phyloP scores from a whole-genome alignment of 2,113 vertebrate species.

The Ceuthmochares aereus region DNA sequence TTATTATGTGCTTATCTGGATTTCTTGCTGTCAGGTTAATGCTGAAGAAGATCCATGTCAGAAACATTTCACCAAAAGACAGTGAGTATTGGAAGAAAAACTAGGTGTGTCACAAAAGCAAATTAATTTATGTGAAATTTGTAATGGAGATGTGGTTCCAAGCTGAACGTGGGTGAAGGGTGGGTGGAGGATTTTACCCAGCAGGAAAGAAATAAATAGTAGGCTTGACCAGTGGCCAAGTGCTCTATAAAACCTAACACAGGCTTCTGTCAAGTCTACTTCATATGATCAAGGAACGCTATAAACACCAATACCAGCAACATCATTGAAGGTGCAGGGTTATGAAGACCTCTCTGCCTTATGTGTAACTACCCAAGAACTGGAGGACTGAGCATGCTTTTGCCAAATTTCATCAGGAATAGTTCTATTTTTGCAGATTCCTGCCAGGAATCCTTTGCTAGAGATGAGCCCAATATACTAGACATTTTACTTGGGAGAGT shows the following conservation, averaged over 20 bases:
- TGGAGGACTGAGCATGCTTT: background rate
- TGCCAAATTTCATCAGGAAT: background rate
- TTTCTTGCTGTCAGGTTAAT: background rate
- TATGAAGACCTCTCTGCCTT: accelerated
- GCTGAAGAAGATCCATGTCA: background rate
- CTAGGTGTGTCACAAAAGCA: background rate
- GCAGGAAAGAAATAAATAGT: background rate
- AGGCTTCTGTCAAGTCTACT: background rate
- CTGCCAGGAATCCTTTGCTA: background rate
- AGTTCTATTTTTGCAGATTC: background rate
- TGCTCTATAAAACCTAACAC: accelerated
- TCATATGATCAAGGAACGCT: background rate
- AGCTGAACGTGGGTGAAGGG: background rate
- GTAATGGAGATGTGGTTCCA: background rate
- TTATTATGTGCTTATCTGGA: background rate
- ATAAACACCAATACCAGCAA: background rate
- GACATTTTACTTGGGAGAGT: background rate
- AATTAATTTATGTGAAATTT: background rate
- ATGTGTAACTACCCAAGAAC: accelerated
- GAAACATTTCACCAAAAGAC: background rate
- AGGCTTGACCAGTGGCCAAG: background rate
- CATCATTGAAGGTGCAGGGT: accelerated
- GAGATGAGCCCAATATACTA: background rate
- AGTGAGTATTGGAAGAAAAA: background rate
- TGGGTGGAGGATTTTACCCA: background rate